These are phyloP conservation scores for Leucophenga maculata DNA, from an alignment of 2,888 invertebrate genomes.

Conservation along the genomic window DNA sequence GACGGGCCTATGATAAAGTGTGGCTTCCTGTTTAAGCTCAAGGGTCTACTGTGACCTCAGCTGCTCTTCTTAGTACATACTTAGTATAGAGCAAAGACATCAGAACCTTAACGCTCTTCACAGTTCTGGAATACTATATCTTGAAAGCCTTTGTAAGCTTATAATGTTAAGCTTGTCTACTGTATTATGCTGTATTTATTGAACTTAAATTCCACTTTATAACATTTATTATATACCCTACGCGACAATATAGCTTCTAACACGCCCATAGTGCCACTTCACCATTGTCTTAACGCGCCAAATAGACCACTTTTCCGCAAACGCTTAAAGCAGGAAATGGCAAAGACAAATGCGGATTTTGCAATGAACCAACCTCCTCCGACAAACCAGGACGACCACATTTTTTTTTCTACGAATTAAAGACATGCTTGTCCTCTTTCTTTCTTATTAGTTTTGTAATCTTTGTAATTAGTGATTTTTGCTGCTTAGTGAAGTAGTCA, in stretches of 20 bases:
- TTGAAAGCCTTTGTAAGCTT: too few species aligned
- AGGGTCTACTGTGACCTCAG: too few species aligned
- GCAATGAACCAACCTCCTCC: not conserved
- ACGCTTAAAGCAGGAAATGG: not conserved
- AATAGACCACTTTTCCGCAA: not conserved
- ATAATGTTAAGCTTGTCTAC: too few species aligned
- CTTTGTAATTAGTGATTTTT: not conserved
- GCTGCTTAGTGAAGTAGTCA: not conserved
- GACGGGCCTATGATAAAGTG: too few species aligned
- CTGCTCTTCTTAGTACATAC: too few species aligned
- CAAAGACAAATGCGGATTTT: not conserved
- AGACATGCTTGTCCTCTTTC: not conserved
- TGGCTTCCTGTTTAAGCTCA: too few species aligned
- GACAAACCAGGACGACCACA: not conserved
- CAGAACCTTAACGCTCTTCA: too few species aligned
- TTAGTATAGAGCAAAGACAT: too few species aligned
- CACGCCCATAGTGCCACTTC: not conserved
- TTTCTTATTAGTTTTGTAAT: slow-evolving; percentile 1
- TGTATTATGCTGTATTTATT: too few species aligned
- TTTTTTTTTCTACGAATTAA: not conserved
- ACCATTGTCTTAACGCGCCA: not conserved
- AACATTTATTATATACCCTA: too few species aligned
- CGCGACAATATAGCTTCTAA: not conserved
- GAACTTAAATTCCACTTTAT: too few species aligned
- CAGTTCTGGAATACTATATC: too few species aligned